Percentiles rank a stretch among this genome's conserved stretches.
Evolutionary conservation across 1,140 invertebrate genomes (phyloP).

Genomic region (Zaprionus ghesquierei): DNA sequence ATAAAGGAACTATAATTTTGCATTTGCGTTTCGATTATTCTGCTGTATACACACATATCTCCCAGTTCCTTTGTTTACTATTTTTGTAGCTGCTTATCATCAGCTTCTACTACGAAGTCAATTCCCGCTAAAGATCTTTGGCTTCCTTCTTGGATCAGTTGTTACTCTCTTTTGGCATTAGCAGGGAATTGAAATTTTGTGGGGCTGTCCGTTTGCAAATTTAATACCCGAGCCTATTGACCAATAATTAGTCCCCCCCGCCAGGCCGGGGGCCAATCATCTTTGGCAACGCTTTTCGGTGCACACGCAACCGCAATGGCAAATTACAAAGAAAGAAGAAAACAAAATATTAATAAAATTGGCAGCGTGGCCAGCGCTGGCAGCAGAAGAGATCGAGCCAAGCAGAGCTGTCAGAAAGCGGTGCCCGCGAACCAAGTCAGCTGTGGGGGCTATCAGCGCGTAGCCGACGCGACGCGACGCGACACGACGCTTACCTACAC

Average conservation of each 20-base stretch:
- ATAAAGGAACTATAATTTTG: background rate
- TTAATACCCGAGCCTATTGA: background rate
- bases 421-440: background rate
- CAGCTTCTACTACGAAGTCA: background rate
- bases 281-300: conserved; percentile 2
- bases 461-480: background rate
- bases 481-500: too few relatives aligned
- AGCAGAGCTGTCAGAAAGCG: background rate
- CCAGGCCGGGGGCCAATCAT: conserved; percentile 11
- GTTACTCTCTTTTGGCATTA: background rate
- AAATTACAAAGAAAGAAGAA: conserved; percentile 17
- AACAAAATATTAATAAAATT: conserved; percentile 7
- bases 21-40: background rate
- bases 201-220: background rate
- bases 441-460: conserved; percentile 21
- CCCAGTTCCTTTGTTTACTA: background rate
- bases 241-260: conserved; percentile 1
- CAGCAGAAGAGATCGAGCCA: conserved; percentile 5
- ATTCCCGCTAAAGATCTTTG: background rate
- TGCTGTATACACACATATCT: background rate
- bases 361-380: too few relatives aligned
- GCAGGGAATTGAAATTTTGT: conserved; percentile 19
- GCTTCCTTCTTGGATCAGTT: background rate
- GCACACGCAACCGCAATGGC: background rate
- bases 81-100: conserved; percentile 1